Evolutionary conservation across 2,113 vertebrate genomes (phyloP).

Genomic region (Neodon shergylaensis): DNA sequence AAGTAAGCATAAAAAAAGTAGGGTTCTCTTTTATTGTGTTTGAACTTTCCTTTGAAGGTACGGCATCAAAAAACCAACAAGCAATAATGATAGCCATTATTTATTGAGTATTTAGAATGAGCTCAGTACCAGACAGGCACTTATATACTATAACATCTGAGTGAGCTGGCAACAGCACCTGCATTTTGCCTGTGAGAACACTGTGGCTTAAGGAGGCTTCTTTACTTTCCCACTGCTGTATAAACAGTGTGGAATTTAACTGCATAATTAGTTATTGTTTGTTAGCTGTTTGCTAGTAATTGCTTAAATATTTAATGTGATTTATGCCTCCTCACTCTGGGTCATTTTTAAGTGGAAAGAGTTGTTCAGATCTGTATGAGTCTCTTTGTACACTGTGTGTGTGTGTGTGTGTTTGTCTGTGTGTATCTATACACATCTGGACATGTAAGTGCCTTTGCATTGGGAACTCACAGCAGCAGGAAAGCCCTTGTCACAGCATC

Average conservation of each 20-base stretch:
- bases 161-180: not conserved
- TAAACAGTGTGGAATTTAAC: not conserved
- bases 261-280: not conserved
- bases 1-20: not conserved
- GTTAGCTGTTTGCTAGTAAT: not conserved
- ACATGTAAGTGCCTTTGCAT: not conserved
- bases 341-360: not conserved
- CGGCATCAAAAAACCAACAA: not conserved
- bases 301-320: constrained; percentile 16
- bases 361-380: not conserved
- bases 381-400: too few species aligned
- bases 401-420: not conserved
- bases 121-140: not conserved
- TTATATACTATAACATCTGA: not conserved
- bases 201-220: not conserved
- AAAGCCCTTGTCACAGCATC: not conserved
- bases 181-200: not conserved
- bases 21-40: not conserved
- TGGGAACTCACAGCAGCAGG: not conserved
- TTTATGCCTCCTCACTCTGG: not conserved
- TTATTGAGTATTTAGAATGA: not conserved
- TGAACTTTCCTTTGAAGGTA: not conserved
- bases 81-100: not conserved
- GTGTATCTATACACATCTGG: too few species aligned
- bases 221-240: not conserved